A percentile compares a stretch with the other conserved stretches of the same genome.
Conservation (phyloP, 1,140 invertebrate genomes). For the Phthorimaea operculella region DNA sequence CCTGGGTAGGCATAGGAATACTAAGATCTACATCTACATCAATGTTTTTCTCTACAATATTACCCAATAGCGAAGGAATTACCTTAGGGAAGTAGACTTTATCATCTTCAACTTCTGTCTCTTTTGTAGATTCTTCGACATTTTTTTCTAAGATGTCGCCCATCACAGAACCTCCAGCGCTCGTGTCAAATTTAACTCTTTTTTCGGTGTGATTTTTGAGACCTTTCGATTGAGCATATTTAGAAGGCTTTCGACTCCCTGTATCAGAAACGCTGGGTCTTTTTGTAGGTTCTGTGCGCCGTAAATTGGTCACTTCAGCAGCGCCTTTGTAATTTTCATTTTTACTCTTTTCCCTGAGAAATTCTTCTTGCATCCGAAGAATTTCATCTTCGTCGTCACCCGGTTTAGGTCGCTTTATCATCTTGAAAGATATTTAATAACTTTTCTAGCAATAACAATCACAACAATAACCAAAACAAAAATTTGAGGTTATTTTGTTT, state of each 20-base stretch:
- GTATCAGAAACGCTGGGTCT: slow-evolving; percentile 19
- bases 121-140: slow-evolving; percentile 29
- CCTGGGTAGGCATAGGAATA: slow-evolving; percentile 31
- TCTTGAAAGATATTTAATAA: slow-evolving; percentile 30
- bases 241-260: slow-evolving; percentile 42
- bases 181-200: slow-evolving; percentile 22
- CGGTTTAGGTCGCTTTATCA: slow-evolving; percentile 72
- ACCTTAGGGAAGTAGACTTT: slow-evolving; percentile 63
- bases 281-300: slow-evolving; percentile 41
- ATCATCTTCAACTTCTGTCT: slow-evolving; percentile 44
- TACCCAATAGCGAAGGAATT: slow-evolving; percentile 67
- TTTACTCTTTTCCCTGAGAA: slow-evolving; percentile 65
- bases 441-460: not conserved
- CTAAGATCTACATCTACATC: slow-evolving; percentile 29
- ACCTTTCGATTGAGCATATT: slow-evolving; percentile 55
- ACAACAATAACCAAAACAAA: too few species aligned
- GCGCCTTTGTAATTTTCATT: slow-evolving; percentile 67
- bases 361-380: slow-evolving; percentile 76
- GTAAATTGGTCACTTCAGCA: slow-evolving; percentile 69
- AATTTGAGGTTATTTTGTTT: too few species aligned
- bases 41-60: slow-evolving; percentile 71
- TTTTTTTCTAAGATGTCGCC: slow-evolving; percentile 52
- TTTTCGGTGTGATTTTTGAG: slow-evolving; percentile 36
- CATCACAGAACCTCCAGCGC: slow-evolving; percentile 18
- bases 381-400: slow-evolving; percentile 76